Base-by-base conservation (phyloP, 2,113 vertebrate genomes). In the Tauraco erythrolophus region DNA sequence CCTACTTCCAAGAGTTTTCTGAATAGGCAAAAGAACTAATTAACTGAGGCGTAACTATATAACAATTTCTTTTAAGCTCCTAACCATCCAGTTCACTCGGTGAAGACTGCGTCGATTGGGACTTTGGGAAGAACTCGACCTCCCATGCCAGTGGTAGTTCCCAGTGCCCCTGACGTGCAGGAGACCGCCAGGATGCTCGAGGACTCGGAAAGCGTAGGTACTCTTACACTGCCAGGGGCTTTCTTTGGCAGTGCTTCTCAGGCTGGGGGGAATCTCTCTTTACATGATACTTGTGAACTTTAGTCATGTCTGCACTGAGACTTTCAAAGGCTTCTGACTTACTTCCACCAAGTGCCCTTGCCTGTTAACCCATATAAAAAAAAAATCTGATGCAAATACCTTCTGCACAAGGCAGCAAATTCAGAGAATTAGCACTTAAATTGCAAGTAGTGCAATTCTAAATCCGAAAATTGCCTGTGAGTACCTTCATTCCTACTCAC, bases 61-160 rank as follows among this genome's bases (percentile, higher is more conserved):
- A 6, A 21, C 45, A 7, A 62, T 54, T 87, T 41, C 3, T 58
- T 96, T 95, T 50, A 96, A 99, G 99, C 98, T 88, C 95, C 99
- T 27, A 98, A 98, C 54, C 98, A 98, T 91, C 98, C 99, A 64
- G 84, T 99, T 16, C 99, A 99, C 75, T 98, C 99, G 2, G 99
- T 99, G 95, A 99, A 99, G 98, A 99, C 99, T 6, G 99, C 99
- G 17, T 99, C 99, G 41, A 99, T 99, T 2, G 99, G 99, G 87
- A 99, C 99, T 2, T 84, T 99, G 78, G 99, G 99, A 84, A 98
- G 99, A 97, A 99, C 98, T 65, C 99, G 99, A 53, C 98, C 99
- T 19, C 99, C 99, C 14, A 98, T 99, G 99, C 98, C 98, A 2
- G 99, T 99, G 96, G 98, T 98, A 4, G 99, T 99, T 56, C 99